These are phyloP conservation scores for Triplophysa yarkandensis DNA, from an alignment of 2,797 vertebrate species.

Conservation along the genomic window DNA sequence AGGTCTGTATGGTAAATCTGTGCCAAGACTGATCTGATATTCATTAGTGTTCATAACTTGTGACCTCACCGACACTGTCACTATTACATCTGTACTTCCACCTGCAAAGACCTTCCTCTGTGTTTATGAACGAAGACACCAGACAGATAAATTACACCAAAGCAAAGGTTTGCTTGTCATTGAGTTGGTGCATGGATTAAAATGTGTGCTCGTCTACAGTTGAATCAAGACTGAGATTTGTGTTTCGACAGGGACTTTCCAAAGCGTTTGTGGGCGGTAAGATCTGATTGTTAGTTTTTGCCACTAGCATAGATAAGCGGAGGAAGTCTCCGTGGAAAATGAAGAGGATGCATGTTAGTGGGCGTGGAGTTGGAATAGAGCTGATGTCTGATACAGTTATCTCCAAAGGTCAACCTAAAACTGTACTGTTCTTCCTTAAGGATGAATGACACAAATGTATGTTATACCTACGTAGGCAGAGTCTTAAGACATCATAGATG, in stretches of 20 bases:
- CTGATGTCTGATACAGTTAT: slow-evolving; percentile 37
- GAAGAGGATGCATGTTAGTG: slow-evolving; percentile 45
- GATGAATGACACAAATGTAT: slow-evolving; percentile 35
- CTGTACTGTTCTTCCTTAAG: slow-evolving; percentile 39
- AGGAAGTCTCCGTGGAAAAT: slow-evolving; percentile 42
- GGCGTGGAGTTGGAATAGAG: slow-evolving; percentile 41
- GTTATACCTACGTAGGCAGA: slow-evolving; percentile 12
- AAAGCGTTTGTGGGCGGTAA: slow-evolving; percentile 37
- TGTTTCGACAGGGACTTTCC: slow-evolving; percentile 38
- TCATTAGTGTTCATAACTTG: slow-evolving; percentile 74
- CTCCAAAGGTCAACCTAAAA: slow-evolving; percentile 45
- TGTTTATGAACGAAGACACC: slow-evolving; percentile 71
- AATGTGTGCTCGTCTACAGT: slow-evolving; percentile 53
- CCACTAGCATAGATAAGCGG: slow-evolving; percentile 45
- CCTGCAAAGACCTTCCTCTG: slow-evolving; percentile 65
- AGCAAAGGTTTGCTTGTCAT: slow-evolving; percentile 64
- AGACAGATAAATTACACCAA: slow-evolving; percentile 67
- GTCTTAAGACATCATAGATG: neutral
- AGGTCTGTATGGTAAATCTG: slow-evolving; percentile 71
- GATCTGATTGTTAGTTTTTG: slow-evolving; percentile 53
- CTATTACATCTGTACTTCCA: slow-evolving; percentile 60
- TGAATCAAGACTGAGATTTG: slow-evolving; percentile 46
- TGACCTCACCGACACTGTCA: slow-evolving; percentile 74
- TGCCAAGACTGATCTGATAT: slow-evolving; percentile 68
- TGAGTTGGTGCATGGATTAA: slow-evolving; percentile 62